Percentiles rank a stretch among this genome's conserved stretches.
Conservation (phyloP, 2,797 vertebrate genomes). For the Trachurus trachurus region DNA sequence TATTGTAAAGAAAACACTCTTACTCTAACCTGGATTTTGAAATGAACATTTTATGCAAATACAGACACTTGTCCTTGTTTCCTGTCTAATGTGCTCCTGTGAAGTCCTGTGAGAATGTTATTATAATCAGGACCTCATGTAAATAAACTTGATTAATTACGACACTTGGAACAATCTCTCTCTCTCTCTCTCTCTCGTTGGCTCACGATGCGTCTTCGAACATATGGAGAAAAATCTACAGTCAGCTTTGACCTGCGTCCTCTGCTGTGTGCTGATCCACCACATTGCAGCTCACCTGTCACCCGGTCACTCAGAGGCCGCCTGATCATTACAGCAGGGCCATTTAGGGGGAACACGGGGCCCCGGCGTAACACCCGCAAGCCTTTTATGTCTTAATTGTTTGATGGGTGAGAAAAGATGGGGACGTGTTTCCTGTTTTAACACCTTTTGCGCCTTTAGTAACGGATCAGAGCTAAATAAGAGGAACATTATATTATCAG, state of each 20-base stretch:
- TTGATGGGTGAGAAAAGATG: conserved; percentile 68
- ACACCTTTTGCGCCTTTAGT: conserved; percentile 62
- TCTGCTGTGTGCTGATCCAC: background rate
- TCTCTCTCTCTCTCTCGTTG: background rate
- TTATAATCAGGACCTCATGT: background rate
- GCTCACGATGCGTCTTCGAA: background rate
- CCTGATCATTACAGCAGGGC: conserved; percentile 60
- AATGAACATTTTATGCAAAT: background rate
- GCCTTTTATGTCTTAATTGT: conserved; percentile 76
- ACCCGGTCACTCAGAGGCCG: conserved; percentile 48
- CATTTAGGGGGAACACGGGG: conserved; percentile 35
- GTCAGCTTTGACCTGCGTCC: background rate
- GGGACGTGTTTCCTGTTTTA: conserved; percentile 76
- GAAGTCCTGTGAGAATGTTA: background rate
- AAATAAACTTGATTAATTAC: background rate
- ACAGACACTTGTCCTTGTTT: background rate
- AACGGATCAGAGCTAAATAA: conserved; percentile 29
- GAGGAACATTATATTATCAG: conserved; percentile 10
- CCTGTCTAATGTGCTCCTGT: background rate
- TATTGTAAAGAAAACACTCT: background rate
- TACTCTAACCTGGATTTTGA: background rate
- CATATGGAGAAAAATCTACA: background rate
- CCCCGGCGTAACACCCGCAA: conserved; percentile 61
- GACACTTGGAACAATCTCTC: background rate
- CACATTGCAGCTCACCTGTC: conserved; percentile 58